A percentile compares a stretch with the other conserved stretches of the same genome.
Evolutionary conservation across 2,113 vertebrate species (phyloP).

Genomic region (Murina feae): DNA sequence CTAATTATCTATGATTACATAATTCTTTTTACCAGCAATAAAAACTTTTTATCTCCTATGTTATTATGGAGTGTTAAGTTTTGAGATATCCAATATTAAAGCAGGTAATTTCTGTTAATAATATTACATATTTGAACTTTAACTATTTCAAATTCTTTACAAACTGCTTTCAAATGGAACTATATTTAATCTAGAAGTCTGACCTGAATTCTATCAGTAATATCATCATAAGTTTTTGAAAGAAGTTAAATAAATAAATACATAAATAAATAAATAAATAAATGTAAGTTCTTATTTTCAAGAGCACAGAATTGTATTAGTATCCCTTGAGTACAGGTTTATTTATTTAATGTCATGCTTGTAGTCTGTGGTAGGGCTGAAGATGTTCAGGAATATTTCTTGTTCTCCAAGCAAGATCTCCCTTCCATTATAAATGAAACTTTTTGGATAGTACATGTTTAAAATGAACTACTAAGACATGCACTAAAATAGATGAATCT

Average conservation of each 20-base stretch:
- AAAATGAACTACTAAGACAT: constrained; percentile 2
- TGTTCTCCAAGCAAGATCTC: not conserved
- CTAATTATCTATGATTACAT: not conserved
- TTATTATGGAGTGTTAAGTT: not conserved
- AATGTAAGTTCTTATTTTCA: not conserved
- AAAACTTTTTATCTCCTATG: not conserved
- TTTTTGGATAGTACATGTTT: not conserved
- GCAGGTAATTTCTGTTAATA: not conserved
- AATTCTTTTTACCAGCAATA: not conserved
- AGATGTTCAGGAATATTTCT: not conserved
- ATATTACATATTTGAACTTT: not conserved
- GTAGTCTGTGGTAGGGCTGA: not conserved
- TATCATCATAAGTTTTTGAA: not conserved
- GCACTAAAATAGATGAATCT: not conserved
- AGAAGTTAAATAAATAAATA: not conserved
- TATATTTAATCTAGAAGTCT: not conserved
- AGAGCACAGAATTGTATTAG: not conserved
- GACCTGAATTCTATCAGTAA: not conserved
- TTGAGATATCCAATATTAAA: not conserved
- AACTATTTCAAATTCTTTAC: not conserved
- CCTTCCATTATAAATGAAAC: not conserved
- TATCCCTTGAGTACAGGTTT: not conserved
- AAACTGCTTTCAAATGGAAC: not conserved
- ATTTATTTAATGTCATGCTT: not conserved
- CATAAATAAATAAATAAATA: not conserved